Base-by-base conservation (phyloP, 2,113 vertebrate species). In the Athene cunicularia region DNA sequence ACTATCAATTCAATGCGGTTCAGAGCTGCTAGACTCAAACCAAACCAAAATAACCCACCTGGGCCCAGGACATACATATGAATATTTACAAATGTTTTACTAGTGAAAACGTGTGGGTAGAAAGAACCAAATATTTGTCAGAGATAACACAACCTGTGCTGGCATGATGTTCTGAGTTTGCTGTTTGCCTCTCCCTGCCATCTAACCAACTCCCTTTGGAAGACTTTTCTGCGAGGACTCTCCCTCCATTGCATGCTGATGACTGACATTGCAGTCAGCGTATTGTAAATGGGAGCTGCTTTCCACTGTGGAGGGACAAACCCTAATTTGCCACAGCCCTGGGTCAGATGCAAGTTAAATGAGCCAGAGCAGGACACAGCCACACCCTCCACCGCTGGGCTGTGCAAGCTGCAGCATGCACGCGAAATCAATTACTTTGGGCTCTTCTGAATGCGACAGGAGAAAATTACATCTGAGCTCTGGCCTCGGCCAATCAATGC, bases 391-490 rank as follows among this genome's bases (percentile, higher is more conserved):
- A 67, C 27, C 0, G 13, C 89, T 27, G 32, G 11, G 50, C 94
- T 62, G 8, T 58, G 62, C 58, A 35, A 79, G 55, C 89, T 71
- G 64, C 56, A 63, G 11, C 4, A 0, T 33, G 37, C 62, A 50
- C 45, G 70, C 2, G 5, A 70, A 94, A 89, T 94, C 91, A 94
- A 93, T 97, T 95, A 79, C 95, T 91, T 71, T 8, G 52, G 80
- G 66, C 93, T 93, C 80, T 76, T 96, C 63, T 74, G 86, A 92
- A 94, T 50, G 60, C 4, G 6, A 92, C 56, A 56, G 67, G 77
- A 95, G 93, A 96, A 96, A 96, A 98, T 95, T 74, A 93, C 91
- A 95, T 90, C 92, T 94, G 93, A 95, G 85, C 91, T 96, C 87
- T 91, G 80, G 81, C 94, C 89, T 74, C 94, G 80, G 55, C 62